Evolutionary conservation across 2,888 invertebrate genomes (phyloP).

Genomic region (Poecilus cupreus): DNA sequence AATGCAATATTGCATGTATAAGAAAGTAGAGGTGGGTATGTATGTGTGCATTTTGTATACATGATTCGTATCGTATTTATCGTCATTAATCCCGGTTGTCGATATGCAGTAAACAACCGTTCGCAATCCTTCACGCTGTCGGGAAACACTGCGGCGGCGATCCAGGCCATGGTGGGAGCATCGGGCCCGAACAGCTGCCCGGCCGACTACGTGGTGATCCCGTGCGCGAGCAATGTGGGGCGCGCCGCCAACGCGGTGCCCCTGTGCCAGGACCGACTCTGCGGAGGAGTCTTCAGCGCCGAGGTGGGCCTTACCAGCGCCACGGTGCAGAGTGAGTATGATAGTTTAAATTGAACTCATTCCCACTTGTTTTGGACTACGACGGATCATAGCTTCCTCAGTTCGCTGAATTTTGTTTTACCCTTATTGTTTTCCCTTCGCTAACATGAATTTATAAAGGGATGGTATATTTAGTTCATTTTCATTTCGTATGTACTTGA

Average conservation of each 20-base stretch:
- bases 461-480: too few relatives aligned
- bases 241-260: slow-evolving; percentile 75
- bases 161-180: slow-evolving; percentile 80
- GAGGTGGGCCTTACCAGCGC: slow-evolving; percentile 82
- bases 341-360: neutral
- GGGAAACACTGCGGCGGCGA: slow-evolving; percentile 83
- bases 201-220: slow-evolving; percentile 87
- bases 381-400: too few relatives aligned
- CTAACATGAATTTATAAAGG: too few relatives aligned
- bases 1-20: too few relatives aligned
- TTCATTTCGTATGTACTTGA: too few relatives aligned
- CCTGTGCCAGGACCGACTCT: slow-evolving; percentile 86
- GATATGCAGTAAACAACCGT: slow-evolving; percentile 79
- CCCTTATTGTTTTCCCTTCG: too few relatives aligned
- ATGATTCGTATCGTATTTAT: too few relatives aligned
- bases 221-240: slow-evolving; percentile 84
- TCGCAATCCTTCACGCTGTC: slow-evolving; percentile 85
- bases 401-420: too few relatives aligned
- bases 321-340: slow-evolving; percentile 82
- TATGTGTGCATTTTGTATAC: too few relatives aligned
- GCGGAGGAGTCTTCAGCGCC: slow-evolving; percentile 86
- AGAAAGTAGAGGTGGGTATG: too few relatives aligned
- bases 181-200: slow-evolving; percentile 83
- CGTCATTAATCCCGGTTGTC: neutral
- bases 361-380: neutral